Evolutionary conservation across 2,113 vertebrate species (phyloP), one percentile per base, ranked within the genome.

Genomic region (Aix galericulata): DNA sequence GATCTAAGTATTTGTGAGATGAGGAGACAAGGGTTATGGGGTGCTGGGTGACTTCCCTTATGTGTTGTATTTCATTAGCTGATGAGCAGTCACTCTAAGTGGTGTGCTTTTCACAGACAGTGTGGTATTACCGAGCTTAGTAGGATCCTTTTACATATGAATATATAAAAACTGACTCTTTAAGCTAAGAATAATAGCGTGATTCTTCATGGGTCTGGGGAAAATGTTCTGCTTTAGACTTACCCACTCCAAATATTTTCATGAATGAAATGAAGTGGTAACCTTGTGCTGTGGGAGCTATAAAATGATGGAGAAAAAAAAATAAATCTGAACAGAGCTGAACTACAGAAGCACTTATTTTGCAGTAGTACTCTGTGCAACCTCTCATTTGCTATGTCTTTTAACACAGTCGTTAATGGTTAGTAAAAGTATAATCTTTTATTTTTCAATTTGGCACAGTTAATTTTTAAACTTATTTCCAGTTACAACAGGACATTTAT

Each of bases 391-490:
- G 64, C 85, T 91, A 86, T 14, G 80, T 55, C 22, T 75, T 88
- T 48, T 78, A 86, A 56, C 36, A 48, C 56, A 60, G 29, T 44
- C 53, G 85, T 85, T 97, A 93, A 90, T 74, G 23, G 72, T 75
- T 94, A 91, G 42, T 89, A 84, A 72, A 38, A 40, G 66, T 9
- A 36, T 77, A 6, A 86, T 88, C 25, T 78, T 68, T 59, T 67
- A 32, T 71, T 83, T 80, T 88, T 91, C 74, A 56, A 76, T 94
- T 89, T 89, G 62, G 13, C 38, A 25, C 0, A 1, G 89, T 93
- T 96, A 94, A 91, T 86, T 82, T 95, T 93, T 88, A 90, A 96
- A 38, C 44, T 85, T 40, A 60, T 29, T 83, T 94, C 64, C 75
- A 64, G 26, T 40, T 64, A 59, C 40, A 86, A 26, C 60, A 92